phyloP scores from a whole-genome alignment of 1,140 invertebrate genomes.

The Palaemon carinicauda region DNA sequence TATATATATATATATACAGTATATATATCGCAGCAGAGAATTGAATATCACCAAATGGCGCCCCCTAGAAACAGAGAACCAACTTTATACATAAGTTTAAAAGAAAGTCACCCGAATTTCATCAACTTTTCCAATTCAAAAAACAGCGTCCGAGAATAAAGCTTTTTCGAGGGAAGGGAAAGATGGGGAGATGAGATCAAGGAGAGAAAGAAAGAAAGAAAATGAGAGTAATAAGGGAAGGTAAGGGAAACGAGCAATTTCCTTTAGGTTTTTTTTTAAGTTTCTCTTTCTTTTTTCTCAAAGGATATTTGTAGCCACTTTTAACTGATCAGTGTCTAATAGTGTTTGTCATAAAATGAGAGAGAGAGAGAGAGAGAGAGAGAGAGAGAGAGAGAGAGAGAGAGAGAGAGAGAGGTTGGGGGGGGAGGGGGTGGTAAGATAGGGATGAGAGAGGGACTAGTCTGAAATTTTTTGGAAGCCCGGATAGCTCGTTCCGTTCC shows the following conservation, averaged over 20 bases:
- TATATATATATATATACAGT: background rate
- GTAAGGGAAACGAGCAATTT: background rate
- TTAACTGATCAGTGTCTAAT: too few relatives aligned
- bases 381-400: background rate
- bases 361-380: background rate
- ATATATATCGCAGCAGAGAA: background rate
- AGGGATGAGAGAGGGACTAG: too few relatives aligned
- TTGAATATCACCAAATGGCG: too few relatives aligned
- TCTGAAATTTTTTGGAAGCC: background rate
- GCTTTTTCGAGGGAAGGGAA: background rate
- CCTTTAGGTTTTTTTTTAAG: too few relatives aligned
- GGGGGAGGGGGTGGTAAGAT: background rate
- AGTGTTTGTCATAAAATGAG: background rate
- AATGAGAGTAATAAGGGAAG: background rate
- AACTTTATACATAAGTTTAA: slow-evolving; percentile 37
- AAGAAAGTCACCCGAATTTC: slow-evolving; percentile 36
- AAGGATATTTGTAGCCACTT: too few relatives aligned
- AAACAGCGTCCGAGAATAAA: slow-evolving; percentile 40
- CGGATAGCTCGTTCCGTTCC: slow-evolving; percentile 28
- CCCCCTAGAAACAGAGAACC: background rate
- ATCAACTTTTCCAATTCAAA: slow-evolving; percentile 55
- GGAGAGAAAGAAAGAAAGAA: background rate
- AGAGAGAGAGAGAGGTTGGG: background rate
- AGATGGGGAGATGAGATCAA: background rate
- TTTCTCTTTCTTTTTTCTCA: too few relatives aligned